phyloP scores from a whole-genome alignment of 1,140 invertebrate species.

The Drosophila melanica region DNA sequence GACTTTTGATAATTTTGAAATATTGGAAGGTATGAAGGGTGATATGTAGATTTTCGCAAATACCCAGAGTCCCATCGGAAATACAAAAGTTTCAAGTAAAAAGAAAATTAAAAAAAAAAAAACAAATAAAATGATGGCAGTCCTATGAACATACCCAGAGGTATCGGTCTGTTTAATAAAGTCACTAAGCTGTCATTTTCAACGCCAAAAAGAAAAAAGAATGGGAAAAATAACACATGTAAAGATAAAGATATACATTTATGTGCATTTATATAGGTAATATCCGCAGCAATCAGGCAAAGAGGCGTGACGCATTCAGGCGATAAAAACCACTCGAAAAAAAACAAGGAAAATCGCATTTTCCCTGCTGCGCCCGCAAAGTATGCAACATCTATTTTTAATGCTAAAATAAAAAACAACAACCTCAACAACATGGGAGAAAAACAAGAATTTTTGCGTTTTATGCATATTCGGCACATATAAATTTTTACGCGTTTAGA shows the following conservation, averaged over 20 bases:
- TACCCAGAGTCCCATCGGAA: no score
- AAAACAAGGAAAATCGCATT: slow-evolving; percentile 46
- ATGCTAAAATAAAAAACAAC: slow-evolving; percentile 16
- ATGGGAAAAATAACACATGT: slow-evolving; percentile 22
- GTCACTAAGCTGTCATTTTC: slow-evolving; percentile 36
- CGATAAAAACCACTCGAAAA: slow-evolving; percentile 54
- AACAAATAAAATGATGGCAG: no score
- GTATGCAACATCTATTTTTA: slow-evolving; percentile 79
- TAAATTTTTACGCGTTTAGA: slow-evolving; percentile 79
- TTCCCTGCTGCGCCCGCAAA: slow-evolving; percentile 66
- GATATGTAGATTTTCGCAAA: no score
- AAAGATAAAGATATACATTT: slow-evolving; percentile 24
- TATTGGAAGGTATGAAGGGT: no score
- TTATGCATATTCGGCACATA: slow-evolving; percentile 53
- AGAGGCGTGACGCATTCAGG: slow-evolving; percentile 42
- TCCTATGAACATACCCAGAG: background rate
- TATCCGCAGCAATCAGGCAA: slow-evolving; percentile 49
- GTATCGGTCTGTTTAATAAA: slow-evolving; percentile 16
- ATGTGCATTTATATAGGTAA: slow-evolving; percentile 38
- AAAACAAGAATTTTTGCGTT: slow-evolving; percentile 30
- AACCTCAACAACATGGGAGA: slow-evolving; percentile 10
- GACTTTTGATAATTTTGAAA: no score
- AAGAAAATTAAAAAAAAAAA: slow-evolving; percentile 1
- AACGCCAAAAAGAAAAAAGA: background rate
- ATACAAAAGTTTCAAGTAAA: no score